Percentiles rank a stretch among this genome's conserved stretches.
These are phyloP conservation scores for Pristionchus mayeri DNA, from an alignment of 2,888 invertebrate species.

Conservation along the genomic window DNA sequence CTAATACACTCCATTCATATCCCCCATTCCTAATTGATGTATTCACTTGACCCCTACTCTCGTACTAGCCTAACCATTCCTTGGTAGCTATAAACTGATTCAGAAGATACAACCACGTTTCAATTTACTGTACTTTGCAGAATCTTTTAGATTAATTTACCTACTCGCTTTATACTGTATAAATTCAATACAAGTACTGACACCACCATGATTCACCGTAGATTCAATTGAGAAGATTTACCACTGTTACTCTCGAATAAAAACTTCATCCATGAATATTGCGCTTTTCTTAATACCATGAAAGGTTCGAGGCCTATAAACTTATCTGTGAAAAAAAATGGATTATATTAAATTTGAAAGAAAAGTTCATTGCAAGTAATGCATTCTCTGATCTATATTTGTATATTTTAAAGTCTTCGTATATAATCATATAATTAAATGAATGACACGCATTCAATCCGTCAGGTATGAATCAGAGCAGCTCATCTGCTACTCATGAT, in stretches of 20 bases:
- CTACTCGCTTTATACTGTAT: not conserved
- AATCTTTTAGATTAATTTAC: not conserved
- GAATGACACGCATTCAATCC: too few relatives aligned
- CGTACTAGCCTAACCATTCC: not conserved
- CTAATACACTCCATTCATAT: not conserved
- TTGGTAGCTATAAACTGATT: not conserved
- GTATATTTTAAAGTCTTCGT: too few relatives aligned
- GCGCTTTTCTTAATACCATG: not conserved
- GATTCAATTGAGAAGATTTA: not conserved
- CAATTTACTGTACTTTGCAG: not conserved
- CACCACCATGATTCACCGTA: not conserved
- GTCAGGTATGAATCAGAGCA: not conserved
- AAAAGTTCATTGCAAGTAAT: too few relatives aligned
- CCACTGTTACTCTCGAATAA: not conserved
- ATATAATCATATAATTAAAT: too few relatives aligned
- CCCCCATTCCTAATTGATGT: not conserved
- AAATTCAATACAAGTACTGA: slow-evolving; percentile 15
- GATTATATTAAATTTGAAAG: too few relatives aligned
- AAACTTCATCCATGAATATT: not conserved
- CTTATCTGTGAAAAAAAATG: not conserved
- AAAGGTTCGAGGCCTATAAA: not conserved
- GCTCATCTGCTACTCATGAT: not conserved
- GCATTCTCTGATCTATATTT: too few relatives aligned
- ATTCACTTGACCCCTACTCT: not conserved
- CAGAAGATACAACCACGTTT: not conserved